Base-by-base conservation (phyloP, 2,113 vertebrate genomes). In the Phrynosoma platyrhinos region DNA sequence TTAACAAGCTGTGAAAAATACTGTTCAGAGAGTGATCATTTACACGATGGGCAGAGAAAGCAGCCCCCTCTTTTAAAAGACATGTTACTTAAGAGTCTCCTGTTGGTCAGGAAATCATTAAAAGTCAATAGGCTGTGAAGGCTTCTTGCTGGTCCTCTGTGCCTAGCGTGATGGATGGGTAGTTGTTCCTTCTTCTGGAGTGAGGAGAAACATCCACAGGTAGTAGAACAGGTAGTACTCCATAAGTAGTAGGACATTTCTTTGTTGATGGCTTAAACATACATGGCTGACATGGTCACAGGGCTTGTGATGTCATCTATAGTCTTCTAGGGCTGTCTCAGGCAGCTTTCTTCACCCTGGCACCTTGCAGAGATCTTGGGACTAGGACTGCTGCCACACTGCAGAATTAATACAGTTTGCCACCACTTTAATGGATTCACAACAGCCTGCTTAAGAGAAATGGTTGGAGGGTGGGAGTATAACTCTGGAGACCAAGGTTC, bases 61-160 rank as follows among this genome's bases (percentile, higher is more conserved):
- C 68, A 83, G 58, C 27, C 30, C 55, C 64, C 78, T 25, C 58
- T 32, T 76, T 72, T 72, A 42, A 87, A 58, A 6, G 32, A 72
- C 32, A 30, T 4, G 16, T 40, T 55, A 21, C 52, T 36, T n/a
- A n/a, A 53, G 32, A 42, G 10, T 58, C 52, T 72, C 78, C 58
- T 74, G 68, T 42, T 87, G 66, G 32, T 72, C 23, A 80, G 85
- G 77, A 80, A 83, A 83, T 23, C 2, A 9, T 42, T 84, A 69
- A 66, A 72, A n/a, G 47, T 55, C 82, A 53, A 74, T 55, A 10
- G 71, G 30, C 30, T 55, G 18, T 72, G 40, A 83, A 53, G 20
- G 47, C 42, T 84, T 32, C 42, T 71, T 69, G 23, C 47, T 55
- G n/a, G 47, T 14, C 82, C 30, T 74, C 18, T 36, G 36, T 36